Evolutionary conservation across 2,888 invertebrate genomes (phyloP), one percentile per base, ranked within the genome.

Genomic region (Acrobeloides nanus): DNA sequence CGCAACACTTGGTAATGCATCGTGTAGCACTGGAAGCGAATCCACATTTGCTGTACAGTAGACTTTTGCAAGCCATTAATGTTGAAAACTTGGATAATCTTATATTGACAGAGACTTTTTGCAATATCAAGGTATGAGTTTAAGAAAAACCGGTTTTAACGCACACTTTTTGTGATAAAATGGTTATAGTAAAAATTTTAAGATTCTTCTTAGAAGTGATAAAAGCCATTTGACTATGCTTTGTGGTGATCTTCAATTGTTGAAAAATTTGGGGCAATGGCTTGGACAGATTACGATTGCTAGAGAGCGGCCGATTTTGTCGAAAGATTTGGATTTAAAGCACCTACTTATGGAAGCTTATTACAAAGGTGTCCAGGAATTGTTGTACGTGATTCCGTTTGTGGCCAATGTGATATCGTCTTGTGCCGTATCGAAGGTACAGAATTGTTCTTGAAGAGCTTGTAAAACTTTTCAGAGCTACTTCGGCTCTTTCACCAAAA

Each of bases 181-280:
- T 3, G 23, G n/a, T 37, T 39, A 29, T n/a, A 40, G 33, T 1
- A 24, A 37, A 17, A 17, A 15, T 5, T 40, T 40, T 20, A 4
- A 40, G 40, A 40, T 31, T 6, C 34, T 40, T 27, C 8, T 40
- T 7, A 40, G 18, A 5, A n/a, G 21, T n/a, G 40, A 40, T 1
- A 40, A 38, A 38, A 25, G 18, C 2, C 6, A 37, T 5, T 15
- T n/a, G 23, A 2, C 21, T 3, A 17, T 33, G 34, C 15, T 23
- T 25, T 24, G 17, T 25, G 15, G 18, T 15, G 93, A 95, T 77
- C 82, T 93, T 49, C 89, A 90, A 33, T 78, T 93, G 40, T 77
- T 95, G 57, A 95, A 95, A 78, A 95, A 93, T 79, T 81, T 95
- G 15, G 95, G 95, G 26, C 93, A 95, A 78, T 95, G 95, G 93